phyloP scores from a whole-genome alignment of 2,797 vertebrate genomes.

The Pangasius macronema region DNA sequence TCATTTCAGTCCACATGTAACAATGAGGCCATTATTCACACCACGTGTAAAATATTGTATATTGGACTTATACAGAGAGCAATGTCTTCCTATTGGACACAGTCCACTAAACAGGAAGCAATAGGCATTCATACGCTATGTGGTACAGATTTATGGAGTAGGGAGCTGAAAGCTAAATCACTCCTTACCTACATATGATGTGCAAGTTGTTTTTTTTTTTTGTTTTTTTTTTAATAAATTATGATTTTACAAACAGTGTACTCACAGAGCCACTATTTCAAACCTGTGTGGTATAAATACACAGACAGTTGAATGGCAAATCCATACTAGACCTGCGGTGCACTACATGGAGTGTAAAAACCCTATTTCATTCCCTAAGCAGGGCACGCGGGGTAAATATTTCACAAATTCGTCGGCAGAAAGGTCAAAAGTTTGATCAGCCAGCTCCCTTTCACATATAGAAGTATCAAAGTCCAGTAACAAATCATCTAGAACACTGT shows the following conservation, averaged over 20 bases:
- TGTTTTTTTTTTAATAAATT: not conserved
- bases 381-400: constrained; percentile 64
- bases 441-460: constrained; percentile 72
- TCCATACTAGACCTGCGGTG: not conserved
- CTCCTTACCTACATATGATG: not conserved
- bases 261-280: not conserved
- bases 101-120: not conserved
- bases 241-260: not conserved
- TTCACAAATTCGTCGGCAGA: constrained; percentile 60
- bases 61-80: not conserved
- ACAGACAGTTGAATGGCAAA: not conserved
- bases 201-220: not conserved
- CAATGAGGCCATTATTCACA: not conserved
- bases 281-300: not conserved
- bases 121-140: not conserved
- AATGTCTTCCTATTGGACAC: not conserved
- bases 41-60: not conserved
- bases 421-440: constrained; percentile 35
- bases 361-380: constrained; percentile 38
- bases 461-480: constrained; percentile 82
- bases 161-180: not conserved
- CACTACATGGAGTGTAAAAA: constrained; percentile 9
- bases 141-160: not conserved
- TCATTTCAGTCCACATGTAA: not conserved
- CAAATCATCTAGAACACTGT: constrained; percentile 75